These are phyloP conservation scores for Pseudobourletiella spinata DNA, from an alignment of 1,140 invertebrate genomes.

Conservation along the genomic window DNA sequence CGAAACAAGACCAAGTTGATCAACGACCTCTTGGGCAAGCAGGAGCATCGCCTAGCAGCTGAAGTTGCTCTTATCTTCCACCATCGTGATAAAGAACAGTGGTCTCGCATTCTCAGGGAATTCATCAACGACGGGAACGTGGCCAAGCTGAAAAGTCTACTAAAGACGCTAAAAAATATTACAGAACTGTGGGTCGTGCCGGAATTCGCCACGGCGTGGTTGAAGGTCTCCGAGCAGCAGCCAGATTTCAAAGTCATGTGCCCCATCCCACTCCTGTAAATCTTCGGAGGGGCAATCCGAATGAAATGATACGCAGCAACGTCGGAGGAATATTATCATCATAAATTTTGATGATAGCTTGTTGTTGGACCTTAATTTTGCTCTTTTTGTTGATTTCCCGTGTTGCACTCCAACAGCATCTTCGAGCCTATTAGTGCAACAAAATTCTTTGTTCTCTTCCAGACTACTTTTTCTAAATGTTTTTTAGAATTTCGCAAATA, in stretches of 20 bases:
- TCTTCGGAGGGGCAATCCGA: too few species aligned
- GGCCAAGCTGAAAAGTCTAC: neutral
- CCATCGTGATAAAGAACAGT: conserved; percentile 7
- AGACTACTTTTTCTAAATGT: too few species aligned
- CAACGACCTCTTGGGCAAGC: conserved; percentile 14
- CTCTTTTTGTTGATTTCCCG: too few species aligned
- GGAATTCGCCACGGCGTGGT: conserved; percentile 24
- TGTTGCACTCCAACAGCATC: too few species aligned
- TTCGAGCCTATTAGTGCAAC: too few species aligned
- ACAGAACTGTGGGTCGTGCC: conserved; percentile 30
- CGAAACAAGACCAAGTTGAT: conserved; percentile 24
- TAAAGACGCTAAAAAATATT: conserved; percentile 14
- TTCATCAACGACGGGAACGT: conserved; percentile 10
- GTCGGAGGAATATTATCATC: too few species aligned
- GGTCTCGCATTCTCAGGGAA: conserved; percentile 19
- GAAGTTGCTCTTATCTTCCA: conserved; percentile 22
- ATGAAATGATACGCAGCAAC: too few species aligned
- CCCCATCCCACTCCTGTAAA: conserved; percentile 21
- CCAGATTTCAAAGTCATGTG: conserved; percentile 16
- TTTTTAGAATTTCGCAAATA: too few species aligned
- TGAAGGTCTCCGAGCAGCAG: conserved; percentile 14
- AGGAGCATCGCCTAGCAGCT: conserved; percentile 16
- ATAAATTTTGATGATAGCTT: too few species aligned
- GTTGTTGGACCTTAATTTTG: too few species aligned
- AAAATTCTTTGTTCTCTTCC: too few species aligned